Evolutionary conservation across 2,113 vertebrate genomes (phyloP).

Genomic region (Neotragus moschatus): DNA sequence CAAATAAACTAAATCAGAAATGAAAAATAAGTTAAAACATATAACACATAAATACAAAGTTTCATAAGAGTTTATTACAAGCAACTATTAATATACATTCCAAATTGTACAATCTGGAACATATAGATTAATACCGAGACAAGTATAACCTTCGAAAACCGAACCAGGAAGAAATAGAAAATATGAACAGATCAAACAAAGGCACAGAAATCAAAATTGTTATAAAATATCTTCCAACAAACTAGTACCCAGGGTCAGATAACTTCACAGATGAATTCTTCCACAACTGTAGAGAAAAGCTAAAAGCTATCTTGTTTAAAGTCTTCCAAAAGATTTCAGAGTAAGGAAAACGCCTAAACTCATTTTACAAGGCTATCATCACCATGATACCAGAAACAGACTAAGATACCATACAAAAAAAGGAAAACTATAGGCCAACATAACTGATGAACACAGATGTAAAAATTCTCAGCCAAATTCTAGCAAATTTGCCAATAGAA

Average conservation of each 20-base stretch:
- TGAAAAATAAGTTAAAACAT: neutral
- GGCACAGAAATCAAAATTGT: neutral
- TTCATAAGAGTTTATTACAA: neutral
- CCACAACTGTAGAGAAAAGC: neutral
- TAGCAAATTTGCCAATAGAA: neutral
- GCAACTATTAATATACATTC: neutral
- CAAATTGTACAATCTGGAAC: neutral
- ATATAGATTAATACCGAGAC: neutral
- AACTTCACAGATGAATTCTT: neutral
- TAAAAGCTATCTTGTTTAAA: neutral
- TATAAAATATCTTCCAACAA: neutral
- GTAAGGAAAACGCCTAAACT: neutral
- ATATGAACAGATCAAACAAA: neutral
- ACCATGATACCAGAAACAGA: neutral
- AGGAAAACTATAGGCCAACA: neutral
- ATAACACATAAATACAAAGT: neutral
- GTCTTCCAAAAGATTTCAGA: neutral
- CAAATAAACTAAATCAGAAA: neutral
- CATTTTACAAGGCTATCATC: neutral
- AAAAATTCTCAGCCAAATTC: neutral
- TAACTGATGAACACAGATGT: neutral
- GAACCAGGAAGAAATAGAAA: neutral
- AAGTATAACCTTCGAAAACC: neutral
- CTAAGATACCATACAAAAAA: neutral
- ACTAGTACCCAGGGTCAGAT: neutral